Percentiles rank a stretch among this genome's conserved stretches.
These are phyloP conservation scores for Diarsia brunnea DNA, from an alignment of 2,888 invertebrate species.

Conservation along the genomic window DNA sequence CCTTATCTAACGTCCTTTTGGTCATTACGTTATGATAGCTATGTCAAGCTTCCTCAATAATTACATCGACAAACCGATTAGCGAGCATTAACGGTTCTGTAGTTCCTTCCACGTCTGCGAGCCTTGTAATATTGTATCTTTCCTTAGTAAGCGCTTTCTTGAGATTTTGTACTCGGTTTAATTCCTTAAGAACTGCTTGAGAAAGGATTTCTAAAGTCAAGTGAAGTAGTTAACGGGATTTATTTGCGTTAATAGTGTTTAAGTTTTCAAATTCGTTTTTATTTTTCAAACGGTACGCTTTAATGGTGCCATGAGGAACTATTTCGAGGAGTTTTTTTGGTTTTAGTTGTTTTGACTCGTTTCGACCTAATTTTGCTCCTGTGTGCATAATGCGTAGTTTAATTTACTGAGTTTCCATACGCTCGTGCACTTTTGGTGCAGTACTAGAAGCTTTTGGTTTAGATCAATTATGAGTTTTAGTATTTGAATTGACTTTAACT, in stretches of 20 bases:
- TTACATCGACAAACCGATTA: constrained; percentile 4
- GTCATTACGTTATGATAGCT: neutral
- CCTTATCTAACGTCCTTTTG: neutral
- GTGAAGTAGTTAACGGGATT: constrained; percentile 49
- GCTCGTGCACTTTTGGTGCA: neutral
- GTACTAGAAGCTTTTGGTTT: neutral
- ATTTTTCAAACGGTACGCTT: constrained; percentile 35
- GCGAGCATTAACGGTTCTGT: constrained; percentile 6
- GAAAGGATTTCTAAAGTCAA: constrained; percentile 50
- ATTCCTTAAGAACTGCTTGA: constrained; percentile 17
- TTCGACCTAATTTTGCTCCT: constrained; percentile 4
- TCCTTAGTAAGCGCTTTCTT: constrained; percentile 18
- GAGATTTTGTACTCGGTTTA: constrained; percentile 28
- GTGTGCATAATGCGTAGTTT: neutral
- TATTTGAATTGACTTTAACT: no score
- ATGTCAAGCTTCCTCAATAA: constrained; percentile 1
- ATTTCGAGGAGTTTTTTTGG: constrained; percentile 4
- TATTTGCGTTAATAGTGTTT: constrained; percentile 52
- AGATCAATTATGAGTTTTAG: no score
- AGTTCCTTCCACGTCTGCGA: neutral
- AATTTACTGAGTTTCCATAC: neutral
- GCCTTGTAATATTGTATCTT: constrained; percentile 16
- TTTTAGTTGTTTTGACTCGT: neutral
- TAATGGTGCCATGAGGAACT: constrained; percentile 18
- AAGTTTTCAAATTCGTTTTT: constrained; percentile 40